These are phyloP conservation scores for Drosophila subpulchrella DNA, from an alignment of 1,140 invertebrate species.

Conservation along the genomic window DNA sequence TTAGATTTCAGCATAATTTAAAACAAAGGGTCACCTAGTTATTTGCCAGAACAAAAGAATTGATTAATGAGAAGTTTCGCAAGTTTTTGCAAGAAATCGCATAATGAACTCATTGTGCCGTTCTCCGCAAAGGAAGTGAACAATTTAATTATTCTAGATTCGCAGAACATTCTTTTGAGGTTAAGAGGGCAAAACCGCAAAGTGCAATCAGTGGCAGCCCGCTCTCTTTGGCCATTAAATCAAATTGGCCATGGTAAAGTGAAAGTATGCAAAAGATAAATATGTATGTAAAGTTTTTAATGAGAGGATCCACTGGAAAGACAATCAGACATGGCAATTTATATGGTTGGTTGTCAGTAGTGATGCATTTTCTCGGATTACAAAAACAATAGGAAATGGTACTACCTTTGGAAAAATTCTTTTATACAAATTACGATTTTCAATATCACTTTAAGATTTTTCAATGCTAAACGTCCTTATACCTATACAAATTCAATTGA, in stretches of 20 bases:
- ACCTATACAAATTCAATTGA: no score
- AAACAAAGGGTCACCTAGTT: conserved; percentile 71
- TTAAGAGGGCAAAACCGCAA: conserved; percentile 60
- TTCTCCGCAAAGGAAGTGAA: conserved; percentile 63
- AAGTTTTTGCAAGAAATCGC: conserved; percentile 55
- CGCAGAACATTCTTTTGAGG: conserved; percentile 51
- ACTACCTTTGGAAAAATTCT: no score
- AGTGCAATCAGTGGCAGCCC: conserved; percentile 31
- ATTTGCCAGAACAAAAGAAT: conserved; percentile 70
- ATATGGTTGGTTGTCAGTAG: no score
- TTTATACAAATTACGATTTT: no score
- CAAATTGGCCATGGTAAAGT: conserved; percentile 62
- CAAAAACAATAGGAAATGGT: no score
- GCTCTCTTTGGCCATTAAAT: conserved; percentile 45
- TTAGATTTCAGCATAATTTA: conserved; percentile 56
- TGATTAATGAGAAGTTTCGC: conserved; percentile 77
- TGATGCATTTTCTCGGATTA: no score
- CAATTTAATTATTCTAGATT: conserved; percentile 73
- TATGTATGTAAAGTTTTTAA: conserved; percentile 7
- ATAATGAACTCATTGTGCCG: conserved; percentile 70
- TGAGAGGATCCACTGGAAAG: conserved; percentile 40
- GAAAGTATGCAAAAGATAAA: conserved; percentile 59
- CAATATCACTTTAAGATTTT: no score
- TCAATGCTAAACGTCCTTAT: no score
- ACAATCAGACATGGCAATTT: conserved; percentile 15